Conservation (phyloP, 1,140 invertebrate species). For the Hypsibius dujardini region DNA sequence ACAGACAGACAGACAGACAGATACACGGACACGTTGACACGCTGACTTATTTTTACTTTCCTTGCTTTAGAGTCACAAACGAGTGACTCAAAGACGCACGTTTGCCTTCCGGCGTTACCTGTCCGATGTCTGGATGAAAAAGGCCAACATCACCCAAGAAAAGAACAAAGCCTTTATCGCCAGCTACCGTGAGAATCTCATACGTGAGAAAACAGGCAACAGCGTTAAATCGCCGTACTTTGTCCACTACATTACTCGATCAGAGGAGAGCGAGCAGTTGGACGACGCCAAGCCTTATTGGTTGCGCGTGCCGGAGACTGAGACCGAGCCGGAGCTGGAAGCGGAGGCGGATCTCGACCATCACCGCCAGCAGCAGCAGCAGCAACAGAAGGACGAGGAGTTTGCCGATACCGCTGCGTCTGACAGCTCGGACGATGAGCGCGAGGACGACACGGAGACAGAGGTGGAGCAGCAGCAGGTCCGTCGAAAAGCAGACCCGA, state of each 20-base stretch:
- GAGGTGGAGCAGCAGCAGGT: neutral
- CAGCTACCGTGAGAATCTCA: neutral
- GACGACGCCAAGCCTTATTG: slow-evolving; percentile 3
- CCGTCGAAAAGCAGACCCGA: no score
- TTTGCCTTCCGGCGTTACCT: slow-evolving; percentile 3
- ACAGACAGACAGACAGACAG: no score
- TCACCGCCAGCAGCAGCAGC: no score
- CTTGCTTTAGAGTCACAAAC: neutral
- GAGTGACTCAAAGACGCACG: neutral
- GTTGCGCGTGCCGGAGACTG: neutral
- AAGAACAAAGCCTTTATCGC: slow-evolving; percentile 3
- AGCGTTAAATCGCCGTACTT: slow-evolving; percentile 4
- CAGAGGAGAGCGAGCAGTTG: neutral
- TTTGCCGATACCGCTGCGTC: neutral
- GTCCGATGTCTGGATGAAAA: slow-evolving; percentile 10
- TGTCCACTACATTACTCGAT: neutral
- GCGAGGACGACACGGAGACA: neutral
- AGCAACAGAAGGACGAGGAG: neutral
- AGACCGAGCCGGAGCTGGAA: neutral
- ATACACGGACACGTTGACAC: no score
- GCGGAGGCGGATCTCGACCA: neutral
- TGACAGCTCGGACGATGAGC: neutral
- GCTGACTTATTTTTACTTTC: neutral
- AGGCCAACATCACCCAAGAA: slow-evolving; percentile 1
- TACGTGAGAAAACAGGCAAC: neutral